Evolutionary conservation across 2,113 vertebrate genomes (phyloP).

Genomic region (Chaetura pelagica): DNA sequence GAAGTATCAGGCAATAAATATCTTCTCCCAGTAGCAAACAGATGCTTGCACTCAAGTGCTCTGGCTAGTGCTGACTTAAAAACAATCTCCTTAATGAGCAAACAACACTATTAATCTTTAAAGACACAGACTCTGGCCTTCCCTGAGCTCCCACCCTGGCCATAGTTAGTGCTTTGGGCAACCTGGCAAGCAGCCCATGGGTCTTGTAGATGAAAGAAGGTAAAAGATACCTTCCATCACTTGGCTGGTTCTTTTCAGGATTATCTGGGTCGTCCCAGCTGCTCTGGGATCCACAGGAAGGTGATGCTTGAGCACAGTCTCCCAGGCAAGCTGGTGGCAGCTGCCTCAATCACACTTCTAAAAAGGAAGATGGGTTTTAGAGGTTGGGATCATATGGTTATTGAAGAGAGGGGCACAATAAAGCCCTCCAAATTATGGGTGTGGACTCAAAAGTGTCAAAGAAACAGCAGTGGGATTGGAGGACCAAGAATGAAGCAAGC

Average conservation of each 20-base stretch:
- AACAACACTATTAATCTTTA: slow-evolving; percentile 74
- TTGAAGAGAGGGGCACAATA: not conserved
- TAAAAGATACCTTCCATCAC: not conserved
- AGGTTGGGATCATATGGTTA: not conserved
- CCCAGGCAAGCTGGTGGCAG: not conserved
- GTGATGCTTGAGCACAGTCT: not conserved
- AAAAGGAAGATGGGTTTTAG: not conserved
- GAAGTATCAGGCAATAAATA: slow-evolving; percentile 83
- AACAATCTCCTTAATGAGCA: slow-evolving; percentile 81
- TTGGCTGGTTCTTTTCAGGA: fast-evolving
- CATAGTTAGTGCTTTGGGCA: not conserved
- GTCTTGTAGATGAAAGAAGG: not conserved
- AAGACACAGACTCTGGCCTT: slow-evolving; percentile 49
- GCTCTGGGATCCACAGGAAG: not conserved
- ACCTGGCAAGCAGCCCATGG: not conserved
- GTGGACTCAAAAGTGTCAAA: not conserved
- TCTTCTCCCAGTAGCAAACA: slow-evolving; percentile 81
- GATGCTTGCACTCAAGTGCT: slow-evolving; percentile 77
- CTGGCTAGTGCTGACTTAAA: slow-evolving; percentile 64
- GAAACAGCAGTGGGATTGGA: not conserved
- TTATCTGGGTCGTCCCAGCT: slow-evolving; percentile 5
- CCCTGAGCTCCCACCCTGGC: not conserved
- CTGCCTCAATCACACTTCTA: not conserved
- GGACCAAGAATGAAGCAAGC: not conserved
- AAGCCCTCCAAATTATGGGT: not conserved